Base-by-base conservation (phyloP, 2,113 vertebrate genomes). In the Datnioides undecimradiatus region DNA sequence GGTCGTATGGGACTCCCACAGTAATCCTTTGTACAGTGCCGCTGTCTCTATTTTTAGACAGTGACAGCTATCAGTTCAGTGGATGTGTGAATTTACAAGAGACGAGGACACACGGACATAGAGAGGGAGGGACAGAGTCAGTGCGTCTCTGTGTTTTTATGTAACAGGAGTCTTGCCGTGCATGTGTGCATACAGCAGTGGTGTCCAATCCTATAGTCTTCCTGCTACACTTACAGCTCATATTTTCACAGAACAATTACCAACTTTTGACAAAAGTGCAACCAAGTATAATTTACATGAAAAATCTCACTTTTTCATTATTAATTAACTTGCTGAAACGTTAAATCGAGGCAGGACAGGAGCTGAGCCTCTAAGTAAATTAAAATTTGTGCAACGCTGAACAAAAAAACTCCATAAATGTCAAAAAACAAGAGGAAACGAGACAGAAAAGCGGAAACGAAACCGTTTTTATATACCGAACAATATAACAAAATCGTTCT, bases 1-100 rank as follows among this genome's bases (percentile, higher is more conserved):
- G 55, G 73, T 36, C 60, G 62, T 52, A n/a, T 64, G 36, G 52
- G 48, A 31, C 34, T 66, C 70, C 25, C 43, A 43, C 68, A 84
- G 49, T 75, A 77, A 81, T 70, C 51, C 65, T 71, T 73, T 88
- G 51, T 62, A 54, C 52, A n/a, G 9, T 49, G 48, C 55, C 21
- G 36, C 68, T 64, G 48, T 81, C 68, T 77, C 64, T 83, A 64
- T 82, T 67, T 84, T 79, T 83, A 85, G 57, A 66, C 51, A 14
- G 31, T 27, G 48, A 25, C 68, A 58, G 67, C 40, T 70, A 51
- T 81, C 52, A 64, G 33, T 72, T 66, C 23, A 60, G 51, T 25
- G 57, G n/a, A 48, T 71, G 38, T 73, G 82, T 49, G 46, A 46
- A 46, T 52, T 25, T 43, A 41, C 29, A 41, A 46, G 11, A 52